Percentiles rank a stretch among this genome's conserved stretches.
phyloP scores from a whole-genome alignment of 2,888 invertebrate genomes.

The Psococerastis gibbosa region DNA sequence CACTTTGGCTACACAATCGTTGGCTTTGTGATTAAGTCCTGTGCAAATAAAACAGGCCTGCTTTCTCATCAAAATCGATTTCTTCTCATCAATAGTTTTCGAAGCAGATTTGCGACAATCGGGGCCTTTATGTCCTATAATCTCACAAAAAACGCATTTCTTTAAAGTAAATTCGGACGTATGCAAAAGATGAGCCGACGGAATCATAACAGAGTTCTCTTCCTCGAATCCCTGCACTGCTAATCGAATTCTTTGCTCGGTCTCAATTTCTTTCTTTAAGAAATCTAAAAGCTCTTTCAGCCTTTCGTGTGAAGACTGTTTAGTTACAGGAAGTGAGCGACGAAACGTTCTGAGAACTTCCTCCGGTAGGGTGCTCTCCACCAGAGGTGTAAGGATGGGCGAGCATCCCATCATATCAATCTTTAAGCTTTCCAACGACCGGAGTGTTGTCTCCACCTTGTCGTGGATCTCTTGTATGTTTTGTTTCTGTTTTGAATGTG shows the following conservation, averaged over 20 bases:
- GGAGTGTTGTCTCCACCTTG: background rate
- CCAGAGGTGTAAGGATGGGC: background rate
- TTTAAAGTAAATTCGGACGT: too few relatives aligned
- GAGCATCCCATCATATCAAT: background rate
- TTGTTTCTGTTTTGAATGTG: background rate
- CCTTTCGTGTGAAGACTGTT: background rate
- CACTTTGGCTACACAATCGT: background rate
- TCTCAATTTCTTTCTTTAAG: background rate
- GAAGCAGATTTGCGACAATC: background rate
- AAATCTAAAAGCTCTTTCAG: background rate
- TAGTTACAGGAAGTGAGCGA: background rate
- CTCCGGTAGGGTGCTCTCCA: background rate
- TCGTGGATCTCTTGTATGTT: background rate
- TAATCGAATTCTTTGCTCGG: background rate
- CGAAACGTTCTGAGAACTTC: background rate
- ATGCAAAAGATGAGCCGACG: too few relatives aligned
- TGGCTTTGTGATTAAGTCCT: background rate
- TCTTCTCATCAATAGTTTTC: background rate
- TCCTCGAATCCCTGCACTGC: background rate
- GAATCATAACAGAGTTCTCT: too few relatives aligned
- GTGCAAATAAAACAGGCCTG: background rate
- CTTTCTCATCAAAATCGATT: background rate
- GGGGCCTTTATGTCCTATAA: background rate
- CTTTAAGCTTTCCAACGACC: background rate
- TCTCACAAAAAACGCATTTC: conserved; percentile 3